Conservation (phyloP, 2,113 vertebrate species). For the Oenanthe melanoleuca region DNA sequence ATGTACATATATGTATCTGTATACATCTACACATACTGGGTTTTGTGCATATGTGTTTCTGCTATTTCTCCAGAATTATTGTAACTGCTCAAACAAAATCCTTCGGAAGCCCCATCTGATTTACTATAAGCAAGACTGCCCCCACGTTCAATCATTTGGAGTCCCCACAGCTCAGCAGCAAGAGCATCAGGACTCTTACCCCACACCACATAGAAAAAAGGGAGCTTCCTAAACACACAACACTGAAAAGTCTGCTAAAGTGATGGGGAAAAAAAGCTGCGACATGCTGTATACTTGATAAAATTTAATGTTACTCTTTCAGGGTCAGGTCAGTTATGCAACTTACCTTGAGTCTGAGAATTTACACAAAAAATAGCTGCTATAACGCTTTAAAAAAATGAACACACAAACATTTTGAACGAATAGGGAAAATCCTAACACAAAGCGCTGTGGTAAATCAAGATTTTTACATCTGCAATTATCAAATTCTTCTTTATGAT, state of each 20-base stretch:
- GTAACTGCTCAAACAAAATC: neutral
- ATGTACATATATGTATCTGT: accelerated
- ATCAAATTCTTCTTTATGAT: neutral
- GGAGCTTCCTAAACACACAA: neutral
- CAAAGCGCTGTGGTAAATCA: neutral
- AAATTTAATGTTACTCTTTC: neutral
- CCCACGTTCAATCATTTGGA: neutral
- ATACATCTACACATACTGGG: neutral
- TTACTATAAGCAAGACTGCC: neutral
- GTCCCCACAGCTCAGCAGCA: neutral
- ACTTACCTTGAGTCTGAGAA: neutral
- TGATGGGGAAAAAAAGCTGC: neutral
- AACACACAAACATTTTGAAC: neutral
- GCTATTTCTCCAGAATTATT: neutral
- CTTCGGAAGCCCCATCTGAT: neutral
- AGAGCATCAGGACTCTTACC: neutral
- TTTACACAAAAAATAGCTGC: neutral
- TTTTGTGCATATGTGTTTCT: accelerated
- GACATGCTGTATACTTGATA: neutral
- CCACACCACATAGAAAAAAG: neutral
- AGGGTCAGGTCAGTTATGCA: neutral
- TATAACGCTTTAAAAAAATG: neutral
- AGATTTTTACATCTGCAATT: neutral
- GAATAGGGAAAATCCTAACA: neutral
- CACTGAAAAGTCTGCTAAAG: neutral